phyloP scores from a whole-genome alignment of 2,797 vertebrate species.

The Triplophysa bombifrons region DNA sequence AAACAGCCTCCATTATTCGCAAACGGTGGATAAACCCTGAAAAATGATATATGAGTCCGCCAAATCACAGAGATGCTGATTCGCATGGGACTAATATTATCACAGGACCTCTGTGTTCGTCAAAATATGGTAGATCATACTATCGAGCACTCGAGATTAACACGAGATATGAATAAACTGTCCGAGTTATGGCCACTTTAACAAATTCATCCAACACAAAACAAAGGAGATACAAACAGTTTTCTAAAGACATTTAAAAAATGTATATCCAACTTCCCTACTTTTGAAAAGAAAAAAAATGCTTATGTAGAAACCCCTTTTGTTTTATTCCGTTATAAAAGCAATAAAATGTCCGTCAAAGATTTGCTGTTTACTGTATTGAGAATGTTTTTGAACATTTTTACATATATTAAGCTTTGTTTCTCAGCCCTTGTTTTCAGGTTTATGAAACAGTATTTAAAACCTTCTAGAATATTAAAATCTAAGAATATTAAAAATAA shows the following conservation, averaged over 20 bases:
- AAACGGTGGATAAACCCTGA: no score
- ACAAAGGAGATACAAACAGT: not conserved
- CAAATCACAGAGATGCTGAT: no score
- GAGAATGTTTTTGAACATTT: not conserved
- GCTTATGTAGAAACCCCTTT: not conserved
- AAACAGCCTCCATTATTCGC: no score
- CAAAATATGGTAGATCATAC: no score
- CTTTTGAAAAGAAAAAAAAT: not conserved
- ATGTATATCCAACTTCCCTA: not conserved
- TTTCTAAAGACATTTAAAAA: not conserved
- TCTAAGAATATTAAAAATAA: constrained; percentile 5
- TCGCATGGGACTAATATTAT: no score
- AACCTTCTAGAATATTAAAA: not conserved
- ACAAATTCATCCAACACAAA: not conserved
- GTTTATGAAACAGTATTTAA: constrained; percentile 4
- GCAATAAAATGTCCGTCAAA: not conserved
- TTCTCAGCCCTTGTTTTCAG: not conserved
- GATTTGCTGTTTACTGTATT: not conserved
- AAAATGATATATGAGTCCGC: no score
- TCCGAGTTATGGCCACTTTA: not conserved
- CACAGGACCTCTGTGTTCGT: no score
- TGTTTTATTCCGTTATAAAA: not conserved
- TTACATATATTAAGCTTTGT: not conserved
- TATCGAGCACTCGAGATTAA: no score
- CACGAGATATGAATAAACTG: no score